phyloP scores from a whole-genome alignment of 2,888 invertebrate genomes.

The Drosophila stalkeri region DNA sequence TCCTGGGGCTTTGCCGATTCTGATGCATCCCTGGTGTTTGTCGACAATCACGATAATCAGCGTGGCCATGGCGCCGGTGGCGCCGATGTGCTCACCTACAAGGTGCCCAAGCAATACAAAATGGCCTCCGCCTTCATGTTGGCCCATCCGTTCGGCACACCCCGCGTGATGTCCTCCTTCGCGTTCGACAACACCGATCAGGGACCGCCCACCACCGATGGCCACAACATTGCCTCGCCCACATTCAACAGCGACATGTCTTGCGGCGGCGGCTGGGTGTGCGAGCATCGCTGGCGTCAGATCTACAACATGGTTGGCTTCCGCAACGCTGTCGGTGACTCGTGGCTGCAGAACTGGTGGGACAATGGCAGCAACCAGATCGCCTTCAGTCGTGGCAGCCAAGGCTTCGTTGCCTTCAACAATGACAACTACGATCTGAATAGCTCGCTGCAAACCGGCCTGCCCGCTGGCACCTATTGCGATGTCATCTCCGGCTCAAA shows the following conservation, averaged over 20 bases:
- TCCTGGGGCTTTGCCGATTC: constrained; percentile 89
- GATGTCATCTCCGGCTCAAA: constrained; percentile 92
- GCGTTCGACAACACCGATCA: constrained; percentile 88
- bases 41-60: constrained; percentile 97
- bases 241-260: constrained; percentile 88
- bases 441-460: constrained; percentile 87
- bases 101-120: constrained; percentile 89
- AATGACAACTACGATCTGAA: constrained; percentile 88
- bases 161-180: constrained; percentile 95
- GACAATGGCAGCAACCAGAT: constrained; percentile 93
- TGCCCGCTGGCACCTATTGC: constrained; percentile 93
- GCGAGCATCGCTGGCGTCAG: constrained; percentile 94
- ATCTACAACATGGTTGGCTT: constrained; percentile 93
- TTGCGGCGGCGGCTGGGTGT: constrained; percentile 89
- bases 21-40: constrained; percentile 90
- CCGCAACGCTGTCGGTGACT: constrained; percentile 88
- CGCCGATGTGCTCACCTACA: constrained; percentile 89
- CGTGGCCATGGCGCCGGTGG: constrained; percentile 89
- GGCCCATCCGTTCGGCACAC: constrained; percentile 92
- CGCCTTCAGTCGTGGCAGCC: constrained; percentile 92
- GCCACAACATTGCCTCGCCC: constrained; percentile 88
- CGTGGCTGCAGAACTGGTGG: constrained; percentile 90
- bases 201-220: constrained; percentile 89
- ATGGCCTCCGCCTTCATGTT: constrained; percentile 95
- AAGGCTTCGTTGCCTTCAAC: constrained; percentile 92